Conservation (phyloP, 2,888 invertebrate species). For the Caenorhabditis sinica region DNA sequence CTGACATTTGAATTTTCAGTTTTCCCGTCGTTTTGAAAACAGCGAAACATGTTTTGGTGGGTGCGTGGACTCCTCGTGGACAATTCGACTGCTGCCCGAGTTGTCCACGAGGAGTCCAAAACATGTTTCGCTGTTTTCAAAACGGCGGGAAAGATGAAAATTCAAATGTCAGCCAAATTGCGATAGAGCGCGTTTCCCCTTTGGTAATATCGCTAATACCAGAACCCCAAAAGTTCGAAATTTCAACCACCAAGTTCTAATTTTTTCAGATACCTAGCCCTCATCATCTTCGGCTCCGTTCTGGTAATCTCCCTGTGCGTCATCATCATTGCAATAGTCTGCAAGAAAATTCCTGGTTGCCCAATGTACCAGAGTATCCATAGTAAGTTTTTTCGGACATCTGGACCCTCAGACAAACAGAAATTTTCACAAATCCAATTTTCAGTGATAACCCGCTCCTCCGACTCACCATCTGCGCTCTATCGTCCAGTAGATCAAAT, state of each 20-base stretch:
- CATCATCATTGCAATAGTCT: slow-evolving; percentile 65
- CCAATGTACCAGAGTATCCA: slow-evolving; percentile 69
- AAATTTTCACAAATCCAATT: background rate
- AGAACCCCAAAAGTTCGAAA: background rate
- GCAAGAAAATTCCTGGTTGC: slow-evolving; percentile 70
- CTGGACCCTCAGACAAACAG: too few species aligned
- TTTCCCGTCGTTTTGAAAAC: too few species aligned
- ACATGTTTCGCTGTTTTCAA: too few species aligned
- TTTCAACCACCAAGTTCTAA: background rate
- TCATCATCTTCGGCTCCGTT: slow-evolving; percentile 68
- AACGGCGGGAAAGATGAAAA: too few species aligned
- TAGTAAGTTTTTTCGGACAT: slow-evolving; percentile 24
- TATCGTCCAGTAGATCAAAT: slow-evolving; percentile 74
- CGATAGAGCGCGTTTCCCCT: too few species aligned
- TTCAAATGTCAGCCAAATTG: too few species aligned
- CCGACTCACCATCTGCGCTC: slow-evolving; percentile 61
- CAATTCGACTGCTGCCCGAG: too few species aligned
- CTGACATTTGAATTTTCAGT: too few species aligned
- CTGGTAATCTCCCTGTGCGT: slow-evolving; percentile 59
- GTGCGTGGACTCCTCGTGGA: too few species aligned
- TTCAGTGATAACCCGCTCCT: slow-evolving; percentile 57
- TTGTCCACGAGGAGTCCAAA: too few species aligned
- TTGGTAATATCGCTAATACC: background rate
- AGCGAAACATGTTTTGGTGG: too few species aligned
- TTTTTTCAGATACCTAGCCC: slow-evolving; percentile 71